Conservation (phyloP, 30 jellyfish, hydroid and myxozoan species). For the Rhopilema esculentum region DNA sequence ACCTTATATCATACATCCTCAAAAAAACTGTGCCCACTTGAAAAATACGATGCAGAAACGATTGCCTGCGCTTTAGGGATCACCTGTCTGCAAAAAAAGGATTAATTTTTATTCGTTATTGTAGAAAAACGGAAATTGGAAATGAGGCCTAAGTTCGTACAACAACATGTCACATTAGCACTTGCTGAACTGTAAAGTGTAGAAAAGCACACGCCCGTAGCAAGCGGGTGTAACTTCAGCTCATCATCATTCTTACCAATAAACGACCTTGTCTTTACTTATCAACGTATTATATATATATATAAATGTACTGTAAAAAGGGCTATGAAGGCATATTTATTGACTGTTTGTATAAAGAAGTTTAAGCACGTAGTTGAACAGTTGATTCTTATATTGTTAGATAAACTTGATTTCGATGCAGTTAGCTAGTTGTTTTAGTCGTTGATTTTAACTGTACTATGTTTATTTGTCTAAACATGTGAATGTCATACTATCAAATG, state of each 20-base stretch:
- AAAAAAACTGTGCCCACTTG: too few species aligned
- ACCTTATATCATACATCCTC: too few species aligned
- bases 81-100: too few species aligned
- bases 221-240: neutral
- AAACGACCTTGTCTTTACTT: neutral
- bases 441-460: slow-evolving; percentile 32
- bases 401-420: slow-evolving; percentile 17
- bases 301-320: slow-evolving; percentile 41
- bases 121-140: too few species aligned
- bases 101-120: too few species aligned
- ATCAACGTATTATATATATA: slow-evolving; percentile 37
- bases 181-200: neutral
- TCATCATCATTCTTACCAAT: neutral
- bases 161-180: neutral
- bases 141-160: too few species aligned
- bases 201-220: neutral
- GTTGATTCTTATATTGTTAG: slow-evolving; percentile 7
- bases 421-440: slow-evolving; percentile 33
- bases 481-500: neutral
- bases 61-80: too few species aligned
- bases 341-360: slow-evolving; percentile 65
- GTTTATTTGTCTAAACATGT: slow-evolving; percentile 23
- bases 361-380: slow-evolving; percentile 40
- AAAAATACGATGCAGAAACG: too few species aligned
- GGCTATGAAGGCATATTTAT: slow-evolving; percentile 69